Conservation (phyloP, 2,888 invertebrate genomes). For the Lepidocyrtoides sp. region DNA sequence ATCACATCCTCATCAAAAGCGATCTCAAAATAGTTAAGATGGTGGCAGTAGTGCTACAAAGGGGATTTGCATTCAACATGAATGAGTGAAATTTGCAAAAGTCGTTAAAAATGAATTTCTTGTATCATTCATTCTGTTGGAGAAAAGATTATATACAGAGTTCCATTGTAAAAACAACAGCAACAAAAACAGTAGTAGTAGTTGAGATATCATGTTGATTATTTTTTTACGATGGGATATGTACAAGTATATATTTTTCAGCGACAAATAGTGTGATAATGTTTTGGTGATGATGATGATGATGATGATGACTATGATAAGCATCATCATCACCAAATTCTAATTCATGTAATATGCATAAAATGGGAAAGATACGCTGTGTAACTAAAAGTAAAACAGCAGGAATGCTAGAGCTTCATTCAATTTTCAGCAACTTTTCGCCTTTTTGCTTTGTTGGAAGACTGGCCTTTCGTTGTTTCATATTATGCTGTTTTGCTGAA, state of each 20-base stretch:
- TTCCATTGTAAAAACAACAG: not conserved
- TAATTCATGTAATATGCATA: conserved; percentile 48
- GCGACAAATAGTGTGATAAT: too few relatives aligned
- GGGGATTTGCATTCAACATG: not conserved
- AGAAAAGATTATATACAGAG: not conserved
- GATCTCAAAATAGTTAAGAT: not conserved
- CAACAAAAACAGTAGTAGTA: not conserved
- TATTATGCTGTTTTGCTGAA: not conserved
- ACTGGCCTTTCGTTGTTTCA: not conserved
- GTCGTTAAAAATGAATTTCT: conserved; percentile 47
- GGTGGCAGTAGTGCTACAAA: not conserved
- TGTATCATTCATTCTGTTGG: not conserved
- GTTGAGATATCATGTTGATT: not conserved
- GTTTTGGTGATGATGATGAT: conserved; percentile 12
- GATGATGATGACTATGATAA: not conserved
- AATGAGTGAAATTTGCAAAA: conserved; percentile 74
- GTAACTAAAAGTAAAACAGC: not conserved
- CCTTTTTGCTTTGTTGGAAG: not conserved
- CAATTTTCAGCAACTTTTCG: conserved; percentile 14
- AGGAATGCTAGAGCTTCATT: not conserved
- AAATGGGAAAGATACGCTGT: not conserved
- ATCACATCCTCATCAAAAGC: not conserved
- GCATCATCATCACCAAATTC: conserved; percentile 50
- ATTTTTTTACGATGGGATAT: too few relatives aligned
- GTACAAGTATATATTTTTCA: too few relatives aligned